Base-by-base conservation (phyloP, 2,888 invertebrate genomes). In the Drosophila borealis region DNA sequence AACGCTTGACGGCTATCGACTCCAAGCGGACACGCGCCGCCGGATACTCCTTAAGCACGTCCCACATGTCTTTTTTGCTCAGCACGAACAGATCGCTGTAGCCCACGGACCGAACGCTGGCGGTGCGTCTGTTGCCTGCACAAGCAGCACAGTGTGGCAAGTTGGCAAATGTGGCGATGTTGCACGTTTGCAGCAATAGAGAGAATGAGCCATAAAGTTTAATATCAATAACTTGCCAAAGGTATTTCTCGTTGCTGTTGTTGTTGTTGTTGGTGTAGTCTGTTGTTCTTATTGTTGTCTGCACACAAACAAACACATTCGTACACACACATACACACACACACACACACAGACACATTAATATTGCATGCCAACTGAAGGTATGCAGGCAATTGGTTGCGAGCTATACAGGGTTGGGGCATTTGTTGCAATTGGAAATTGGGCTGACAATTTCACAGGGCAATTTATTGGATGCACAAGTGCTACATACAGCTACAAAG, bases 31-130 rank as follows among this genome's bases (percentile, higher is more conserved):
- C 96, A 93, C 99, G 94, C 74, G 98, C 98, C 21, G 97, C 97
- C 29, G 98, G 98, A 93, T 98, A 98, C 92, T 98, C 98, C 93
- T 99, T 98, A 78, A 98, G 95, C 79, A 99, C 99, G 93, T 99
- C 99, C 99, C 98, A 99, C 97, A 99, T 98, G 94, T 99, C 99
- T 94, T 98, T 98, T 94, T 99, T 99, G 93, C 98, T 98, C 87
- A 99, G 95, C 92, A 99, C 98, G 94, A 99, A 99, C 90, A 99
- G 95, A 94, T 99, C 99, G 93, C 98, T 98, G 94, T 99, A 99
- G 89, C 99, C 99, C 76, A 99, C 99, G 68, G 98, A 99, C 88
- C 98, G 95, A 88, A 99, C 99, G 90, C 98, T 98, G 85, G 99
- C 99, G 92, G 99, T 99, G 93, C 99, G 95, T 92, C 99, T 95